Conservation (phyloP, 2,797 vertebrate genomes). For the Phaenicophaeus curvirostris region DNA sequence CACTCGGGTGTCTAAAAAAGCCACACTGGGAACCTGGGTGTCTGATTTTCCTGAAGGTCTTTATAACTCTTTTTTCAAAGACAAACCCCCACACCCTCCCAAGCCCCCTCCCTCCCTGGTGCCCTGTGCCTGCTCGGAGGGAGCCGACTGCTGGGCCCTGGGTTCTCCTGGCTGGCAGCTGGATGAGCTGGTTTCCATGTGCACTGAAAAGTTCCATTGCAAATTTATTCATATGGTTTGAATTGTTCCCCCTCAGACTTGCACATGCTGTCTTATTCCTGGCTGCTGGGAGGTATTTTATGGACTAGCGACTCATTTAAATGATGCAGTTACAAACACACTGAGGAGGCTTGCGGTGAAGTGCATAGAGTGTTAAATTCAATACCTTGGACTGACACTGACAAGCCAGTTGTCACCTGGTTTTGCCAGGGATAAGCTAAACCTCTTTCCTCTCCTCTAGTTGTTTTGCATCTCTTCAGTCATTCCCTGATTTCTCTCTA, state of each 20-base stretch:
- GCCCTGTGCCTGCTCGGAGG: accelerated
- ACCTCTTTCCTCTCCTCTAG: background rate
- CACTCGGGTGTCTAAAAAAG: accelerated
- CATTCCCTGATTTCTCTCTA: background rate
- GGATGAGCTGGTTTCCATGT: accelerated
- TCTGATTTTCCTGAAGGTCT: background rate
- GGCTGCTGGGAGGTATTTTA: background rate
- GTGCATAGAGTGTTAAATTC: accelerated
- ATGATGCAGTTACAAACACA: accelerated
- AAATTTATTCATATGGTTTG: accelerated
- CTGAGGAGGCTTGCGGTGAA: accelerated
- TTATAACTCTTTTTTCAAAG: background rate
- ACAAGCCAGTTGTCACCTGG: accelerated
- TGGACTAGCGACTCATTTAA: accelerated
- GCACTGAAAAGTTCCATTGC: background rate
- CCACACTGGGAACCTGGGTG: accelerated
- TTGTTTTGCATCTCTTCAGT: background rate
- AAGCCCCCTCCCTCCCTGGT: background rate
- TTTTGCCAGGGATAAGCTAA: too few species aligned
- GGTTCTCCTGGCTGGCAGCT: background rate
- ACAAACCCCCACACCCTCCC: too few species aligned
- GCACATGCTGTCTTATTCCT: accelerated
- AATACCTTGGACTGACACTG: accelerated
- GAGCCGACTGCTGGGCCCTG: too few species aligned
- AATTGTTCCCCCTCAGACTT: accelerated